Percentiles rank a stretch among this genome's conserved stretches.
These are phyloP conservation scores for Physeter macrocephalus DNA, from an alignment of 2,113 vertebrate genomes.

Conservation along the genomic window DNA sequence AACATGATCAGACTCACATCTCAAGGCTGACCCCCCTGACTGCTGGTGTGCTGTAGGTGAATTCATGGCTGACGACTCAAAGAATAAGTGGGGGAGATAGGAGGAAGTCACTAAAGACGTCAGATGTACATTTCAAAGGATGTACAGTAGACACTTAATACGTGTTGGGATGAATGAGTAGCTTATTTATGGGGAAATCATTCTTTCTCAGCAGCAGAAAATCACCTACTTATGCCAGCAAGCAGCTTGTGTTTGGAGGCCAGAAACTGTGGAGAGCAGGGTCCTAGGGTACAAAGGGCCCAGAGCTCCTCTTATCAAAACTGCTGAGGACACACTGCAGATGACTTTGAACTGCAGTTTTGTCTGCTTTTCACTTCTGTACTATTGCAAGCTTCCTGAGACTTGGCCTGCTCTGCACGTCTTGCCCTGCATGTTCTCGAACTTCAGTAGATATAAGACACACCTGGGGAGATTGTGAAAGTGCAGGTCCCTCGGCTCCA, in stretches of 20 bases:
- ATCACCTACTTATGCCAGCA: neutral
- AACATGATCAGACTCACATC: constrained; percentile 94
- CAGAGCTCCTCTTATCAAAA: neutral
- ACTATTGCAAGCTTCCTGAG: neutral
- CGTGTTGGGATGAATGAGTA: neutral
- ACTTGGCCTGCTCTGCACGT: too few relatives aligned
- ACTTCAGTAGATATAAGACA: neutral
- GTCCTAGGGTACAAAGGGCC: neutral
- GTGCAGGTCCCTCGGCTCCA: too few relatives aligned
- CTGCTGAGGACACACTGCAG: neutral
- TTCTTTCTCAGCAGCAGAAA: neutral
- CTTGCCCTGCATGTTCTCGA: too few relatives aligned
- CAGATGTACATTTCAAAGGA: constrained; percentile 94
- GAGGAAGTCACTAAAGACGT: constrained; percentile 94
- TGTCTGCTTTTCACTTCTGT: too few relatives aligned
- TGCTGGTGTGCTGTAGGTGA: constrained; percentile 90
- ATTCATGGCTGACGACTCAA: constrained; percentile 91
- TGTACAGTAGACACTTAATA: neutral
- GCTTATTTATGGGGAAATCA: neutral
- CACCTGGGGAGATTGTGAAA: neutral
- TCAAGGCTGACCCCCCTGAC: constrained; percentile 91
- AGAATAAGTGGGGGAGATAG: constrained; percentile 90
- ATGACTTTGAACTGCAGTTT: accelerated
- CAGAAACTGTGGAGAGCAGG: neutral
- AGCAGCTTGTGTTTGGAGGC: neutral